phyloP scores from a whole-genome alignment of 2,888 invertebrate genomes.

The Halictus ligatus region DNA sequence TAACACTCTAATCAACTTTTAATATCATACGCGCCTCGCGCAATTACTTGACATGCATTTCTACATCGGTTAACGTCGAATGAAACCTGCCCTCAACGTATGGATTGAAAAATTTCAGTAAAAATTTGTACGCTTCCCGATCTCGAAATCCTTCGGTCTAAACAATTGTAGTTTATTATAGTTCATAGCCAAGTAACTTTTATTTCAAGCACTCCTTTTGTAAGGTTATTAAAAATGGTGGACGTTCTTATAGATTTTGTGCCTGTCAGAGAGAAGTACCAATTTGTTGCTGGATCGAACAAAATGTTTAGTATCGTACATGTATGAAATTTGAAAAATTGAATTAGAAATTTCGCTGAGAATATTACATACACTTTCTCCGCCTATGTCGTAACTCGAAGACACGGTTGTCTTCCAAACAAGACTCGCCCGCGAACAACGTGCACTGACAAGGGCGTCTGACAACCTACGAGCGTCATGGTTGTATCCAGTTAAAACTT shows the following conservation, averaged over 20 bases:
- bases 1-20: constrained; percentile 23
- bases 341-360: neutral
- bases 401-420: neutral
- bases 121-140: neutral
- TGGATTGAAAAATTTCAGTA: neutral
- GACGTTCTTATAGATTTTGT: no score
- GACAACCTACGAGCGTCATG: neutral
- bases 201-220: no score
- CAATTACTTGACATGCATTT: neutral
- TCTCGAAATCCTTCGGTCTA: neutral
- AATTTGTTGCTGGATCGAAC: neutral
- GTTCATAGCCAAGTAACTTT: no score
- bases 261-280: no score
- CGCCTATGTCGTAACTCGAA: neutral
- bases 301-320: neutral
- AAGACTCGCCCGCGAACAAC: neutral
- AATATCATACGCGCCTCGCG: neutral
- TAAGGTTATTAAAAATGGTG: no score
- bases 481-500: constrained; percentile 9
- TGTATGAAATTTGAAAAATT: neutral
- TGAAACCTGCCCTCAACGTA: neutral
- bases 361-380: neutral
- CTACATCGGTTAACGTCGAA: neutral
- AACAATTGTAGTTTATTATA: neutral
- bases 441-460: neutral